A percentile compares a stretch with the other conserved stretches of the same genome.
These are phyloP conservation scores for Ganaspis sp. DNA, from an alignment of 1,140 invertebrate genomes.

Conservation along the genomic window DNA sequence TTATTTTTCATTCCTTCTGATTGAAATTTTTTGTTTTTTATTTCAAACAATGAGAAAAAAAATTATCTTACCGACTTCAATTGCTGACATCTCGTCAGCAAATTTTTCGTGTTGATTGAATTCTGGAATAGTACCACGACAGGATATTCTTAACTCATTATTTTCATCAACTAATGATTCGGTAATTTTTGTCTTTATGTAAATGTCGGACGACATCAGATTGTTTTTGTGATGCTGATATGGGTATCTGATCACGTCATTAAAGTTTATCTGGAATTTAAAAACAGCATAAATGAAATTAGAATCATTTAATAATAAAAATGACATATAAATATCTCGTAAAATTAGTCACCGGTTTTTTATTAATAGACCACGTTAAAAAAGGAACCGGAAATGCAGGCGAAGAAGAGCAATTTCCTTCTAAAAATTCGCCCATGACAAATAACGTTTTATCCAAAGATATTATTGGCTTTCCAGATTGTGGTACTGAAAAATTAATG, in stretches of 20 bases:
- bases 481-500: constrained; percentile 83
- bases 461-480: constrained; percentile 83
- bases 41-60: not conserved
- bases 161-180: constrained; percentile 81
- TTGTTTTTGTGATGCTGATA: constrained; percentile 58
- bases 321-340: too few species aligned
- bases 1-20: too few species aligned
- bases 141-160: constrained; percentile 82
- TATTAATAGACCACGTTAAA: constrained; percentile 90
- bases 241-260: constrained; percentile 62
- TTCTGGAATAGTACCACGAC: constrained; percentile 84
- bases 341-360: constrained; percentile 81
- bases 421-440: constrained; percentile 82
- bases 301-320: not conserved
- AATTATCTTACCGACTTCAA: constrained; percentile 78
- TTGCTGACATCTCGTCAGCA: constrained; percentile 82
- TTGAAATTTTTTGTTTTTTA: too few species aligned
- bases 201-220: constrained; percentile 63
- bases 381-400: constrained; percentile 85
- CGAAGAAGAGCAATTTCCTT: constrained; percentile 86
- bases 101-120: constrained; percentile 80
- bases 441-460: constrained; percentile 83
- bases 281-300: not conserved
- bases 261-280: constrained; percentile 63
- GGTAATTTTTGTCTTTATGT: constrained; percentile 80